These are phyloP conservation scores for Athrips mouffetella DNA, from an alignment of 2,888 invertebrate genomes.

Conservation along the genomic window DNA sequence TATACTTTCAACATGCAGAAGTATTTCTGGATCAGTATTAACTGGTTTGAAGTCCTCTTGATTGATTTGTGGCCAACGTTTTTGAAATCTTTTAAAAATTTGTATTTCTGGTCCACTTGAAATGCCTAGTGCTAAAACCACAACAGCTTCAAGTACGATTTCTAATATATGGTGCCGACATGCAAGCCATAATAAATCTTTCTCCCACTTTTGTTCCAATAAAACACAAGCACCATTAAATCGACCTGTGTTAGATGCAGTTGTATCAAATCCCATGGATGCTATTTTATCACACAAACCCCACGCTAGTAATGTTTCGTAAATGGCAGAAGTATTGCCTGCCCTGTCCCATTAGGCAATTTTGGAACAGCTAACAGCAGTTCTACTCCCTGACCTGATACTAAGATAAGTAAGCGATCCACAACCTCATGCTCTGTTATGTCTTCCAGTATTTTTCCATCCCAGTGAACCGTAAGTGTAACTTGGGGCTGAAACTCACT, in stretches of 20 bases:
- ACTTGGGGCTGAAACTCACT: too few relatives aligned
- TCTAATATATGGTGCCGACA: conserved; percentile 23
- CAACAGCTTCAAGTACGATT: conserved; percentile 19
- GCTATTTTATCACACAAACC: conserved; percentile 13
- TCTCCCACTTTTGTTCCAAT: conserved; percentile 20
- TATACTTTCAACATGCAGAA: neutral
- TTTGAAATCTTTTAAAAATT: conserved; percentile 17
- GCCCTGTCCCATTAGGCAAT: neutral
- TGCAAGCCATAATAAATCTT: conserved; percentile 19
- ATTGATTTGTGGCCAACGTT: conserved; percentile 9
- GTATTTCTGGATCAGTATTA: neutral
- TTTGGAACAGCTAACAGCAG: neutral
- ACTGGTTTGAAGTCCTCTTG: conserved; percentile 9
- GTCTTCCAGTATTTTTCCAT: too few relatives aligned
- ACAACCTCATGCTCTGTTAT: too few relatives aligned
- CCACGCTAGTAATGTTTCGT: neutral
- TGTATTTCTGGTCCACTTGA: conserved; percentile 18
- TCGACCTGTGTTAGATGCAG: conserved; percentile 19
- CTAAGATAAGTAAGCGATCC: too few relatives aligned
- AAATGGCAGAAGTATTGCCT: neutral
- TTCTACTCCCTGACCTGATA: too few relatives aligned
- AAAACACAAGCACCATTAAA: conserved; percentile 18
- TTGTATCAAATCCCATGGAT: conserved; percentile 16
- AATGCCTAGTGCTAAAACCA: conserved; percentile 16
- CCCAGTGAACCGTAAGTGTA: too few relatives aligned